Base-by-base conservation (phyloP, 2,888 invertebrate species). In the Hermodice carunculata region DNA sequence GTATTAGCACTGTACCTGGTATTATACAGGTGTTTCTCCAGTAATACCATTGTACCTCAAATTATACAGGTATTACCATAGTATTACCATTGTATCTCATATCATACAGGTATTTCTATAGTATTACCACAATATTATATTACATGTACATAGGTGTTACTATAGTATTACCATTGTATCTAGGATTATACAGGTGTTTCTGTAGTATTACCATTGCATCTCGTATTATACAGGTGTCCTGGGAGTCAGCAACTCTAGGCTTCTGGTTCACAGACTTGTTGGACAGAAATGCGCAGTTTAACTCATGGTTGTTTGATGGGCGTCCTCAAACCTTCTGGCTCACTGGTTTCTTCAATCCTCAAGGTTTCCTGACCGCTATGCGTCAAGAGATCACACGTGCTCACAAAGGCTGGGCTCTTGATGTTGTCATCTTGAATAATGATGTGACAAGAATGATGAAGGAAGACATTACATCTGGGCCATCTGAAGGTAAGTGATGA, bases 341-440 rank as follows among this genome's bases (percentile, higher is more conserved):
- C 95, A 96, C 97, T 0, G 98, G 97, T 46, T 97, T 98, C 87
- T 98, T 98, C 87, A 98, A 98, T 87, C 96, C 97, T 0, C 97
- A 85, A 82, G 86, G 86, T 61, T 86, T 86, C 81, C 76, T 86
- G 69, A 86, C 86, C 19, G 86, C 86, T 53, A 86, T 86, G 85
- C 77, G 85, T 75, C 86, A 86, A 73, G 86, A 86, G 76, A 85
- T 86, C 59, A 86, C 86, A 3, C 74, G 86, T 43, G 82, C 84
- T 26, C 86, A 86, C 76, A 87, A 86, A 70, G 86, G 86, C 52
- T 86, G 86, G 86, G 85, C 86, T 31, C 76, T 86, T 32, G 86
- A 86, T 74, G 76, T 76, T 51, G 86, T 87, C 26, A 78, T 85
- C 6, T 78, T 86, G 26, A 83, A 81, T 66, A 87, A 86, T 75